Evolutionary conservation across 2,888 invertebrate genomes (phyloP).

Genomic region (Heliothis peltigera): DNA sequence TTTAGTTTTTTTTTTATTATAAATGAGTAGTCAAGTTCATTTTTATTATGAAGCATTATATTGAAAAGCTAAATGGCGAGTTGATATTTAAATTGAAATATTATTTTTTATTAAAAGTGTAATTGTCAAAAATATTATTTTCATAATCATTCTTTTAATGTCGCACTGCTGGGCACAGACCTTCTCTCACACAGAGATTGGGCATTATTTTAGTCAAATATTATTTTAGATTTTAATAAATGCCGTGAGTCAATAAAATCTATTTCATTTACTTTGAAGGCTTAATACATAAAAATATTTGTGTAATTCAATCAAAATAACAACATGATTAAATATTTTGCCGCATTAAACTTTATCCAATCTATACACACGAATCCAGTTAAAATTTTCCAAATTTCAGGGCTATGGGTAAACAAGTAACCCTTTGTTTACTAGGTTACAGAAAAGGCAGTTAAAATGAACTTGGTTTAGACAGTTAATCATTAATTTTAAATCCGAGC

Average conservation of each 20-base stretch:
- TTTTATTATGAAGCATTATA: neutral
- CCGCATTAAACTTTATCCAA: neutral
- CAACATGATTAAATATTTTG: too few species aligned
- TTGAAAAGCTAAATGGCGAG: neutral
- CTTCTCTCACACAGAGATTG: too few species aligned
- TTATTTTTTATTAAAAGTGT: neutral
- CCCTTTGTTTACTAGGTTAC: neutral
- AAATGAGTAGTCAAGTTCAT: neutral
- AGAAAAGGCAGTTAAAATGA: neutral
- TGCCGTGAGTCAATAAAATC: too few species aligned
- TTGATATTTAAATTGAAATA: conserved; percentile 3
- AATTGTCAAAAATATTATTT: neutral
- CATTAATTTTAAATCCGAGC: conserved; percentile 29
- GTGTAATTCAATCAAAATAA: too few species aligned
- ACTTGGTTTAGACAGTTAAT: conserved; percentile 22
- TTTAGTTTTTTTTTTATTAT: conserved; percentile 16
- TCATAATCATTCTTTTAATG: too few species aligned
- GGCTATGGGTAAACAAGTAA: neutral
- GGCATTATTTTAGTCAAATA: too few species aligned
- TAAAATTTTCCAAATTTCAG: neutral
- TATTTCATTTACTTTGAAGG: too few species aligned
- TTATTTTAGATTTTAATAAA: too few species aligned
- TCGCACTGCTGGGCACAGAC: too few species aligned
- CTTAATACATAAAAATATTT: too few species aligned
- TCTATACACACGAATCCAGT: neutral